Percentiles rank a stretch among this genome's conserved stretches.
Evolutionary conservation across 2,797 vertebrate species (phyloP).

Genomic region (Anguilla megastoma): DNA sequence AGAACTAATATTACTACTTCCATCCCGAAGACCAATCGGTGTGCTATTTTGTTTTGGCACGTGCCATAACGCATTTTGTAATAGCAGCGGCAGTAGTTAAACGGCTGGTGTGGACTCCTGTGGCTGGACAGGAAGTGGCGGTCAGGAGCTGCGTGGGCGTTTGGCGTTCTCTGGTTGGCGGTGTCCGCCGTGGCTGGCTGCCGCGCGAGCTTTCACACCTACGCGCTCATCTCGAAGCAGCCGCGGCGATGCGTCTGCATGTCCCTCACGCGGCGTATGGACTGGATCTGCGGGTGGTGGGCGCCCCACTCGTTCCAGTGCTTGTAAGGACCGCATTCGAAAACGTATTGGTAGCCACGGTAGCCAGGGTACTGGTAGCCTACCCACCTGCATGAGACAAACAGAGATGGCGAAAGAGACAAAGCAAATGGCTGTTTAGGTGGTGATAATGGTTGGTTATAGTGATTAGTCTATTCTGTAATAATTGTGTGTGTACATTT

Average conservation of each 20-base stretch:
- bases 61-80: not conserved
- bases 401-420: not conserved
- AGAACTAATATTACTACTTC: slow-evolving; percentile 40
- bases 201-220: slow-evolving; percentile 36
- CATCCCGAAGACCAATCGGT: not conserved
- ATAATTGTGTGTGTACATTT: not conserved
- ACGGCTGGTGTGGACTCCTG: not conserved
- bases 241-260: slow-evolving; percentile 81
- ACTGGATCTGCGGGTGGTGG: slow-evolving; percentile 80
- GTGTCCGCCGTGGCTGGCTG: slow-evolving; percentile 22
- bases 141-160: not conserved
- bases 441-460: not conserved
- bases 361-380: slow-evolving; percentile 86
- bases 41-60: not conserved
- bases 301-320: slow-evolving; percentile 85
- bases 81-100: not conserved
- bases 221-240: slow-evolving; percentile 74
- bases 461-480: not conserved
- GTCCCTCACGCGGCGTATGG: slow-evolving; percentile 80
- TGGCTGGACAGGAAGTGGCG: not conserved
- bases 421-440: not conserved
- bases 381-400: slow-evolving; percentile 71
- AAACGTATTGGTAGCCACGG: slow-evolving; percentile 81
- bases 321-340: slow-evolving; percentile 67
- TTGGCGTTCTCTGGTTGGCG: not conserved